Evolutionary conservation across 2,113 vertebrate genomes (phyloP), one percentile per base, ranked within the genome.

Genomic region (Hippoglossus stenolepis): DNA sequence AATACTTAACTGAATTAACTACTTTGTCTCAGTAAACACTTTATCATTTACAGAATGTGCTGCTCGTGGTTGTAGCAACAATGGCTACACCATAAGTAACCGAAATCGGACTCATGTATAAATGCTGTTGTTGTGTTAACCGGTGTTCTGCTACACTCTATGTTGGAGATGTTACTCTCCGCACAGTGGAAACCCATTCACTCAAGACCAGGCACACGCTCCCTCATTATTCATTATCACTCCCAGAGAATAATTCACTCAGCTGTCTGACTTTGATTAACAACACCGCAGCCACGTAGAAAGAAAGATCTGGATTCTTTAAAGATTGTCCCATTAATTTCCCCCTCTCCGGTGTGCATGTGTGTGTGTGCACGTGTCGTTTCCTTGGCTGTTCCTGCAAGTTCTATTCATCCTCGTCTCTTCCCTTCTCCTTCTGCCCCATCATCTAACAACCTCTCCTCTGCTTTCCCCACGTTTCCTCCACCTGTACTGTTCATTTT

Each of bases 151-250:
- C 24, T 24, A 28, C 57, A 40, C 45, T 3, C 0, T 40, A 59
- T 21, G 66, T 8, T 10, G 8, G 47, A 79, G 35, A 49, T 58
- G 18, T 64, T 70, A 65, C 61, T 80, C 38, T 56, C 57, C 28
- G 70, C 40, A 63, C 31, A 40, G 64, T 79, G 21, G 62, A 47
- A 73, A 20, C 23, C 43, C 59, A 58, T 65, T 82, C 58, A 83
- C 57, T 68, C 86, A 77, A 58, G 73, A 74, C 73, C 74, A 65
- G 75, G 82, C 75, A 70, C 23, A 4, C n/a, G 63, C 70, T 73
- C 8, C 15, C 18, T 74, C 76, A 70, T 85, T 77, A 79, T 53
- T 87, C 72, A 87, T 88, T 79, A 85, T 85, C 70, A 70, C 75
- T 73, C 62, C 59, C 53, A 11, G 38, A 71, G 43, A 87, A 71